Percentiles rank a stretch among this genome's conserved stretches.
These are phyloP conservation scores for Ophthalmotilapia sp. DNA, from an alignment of 2,113 vertebrate genomes.

Conservation along the genomic window DNA sequence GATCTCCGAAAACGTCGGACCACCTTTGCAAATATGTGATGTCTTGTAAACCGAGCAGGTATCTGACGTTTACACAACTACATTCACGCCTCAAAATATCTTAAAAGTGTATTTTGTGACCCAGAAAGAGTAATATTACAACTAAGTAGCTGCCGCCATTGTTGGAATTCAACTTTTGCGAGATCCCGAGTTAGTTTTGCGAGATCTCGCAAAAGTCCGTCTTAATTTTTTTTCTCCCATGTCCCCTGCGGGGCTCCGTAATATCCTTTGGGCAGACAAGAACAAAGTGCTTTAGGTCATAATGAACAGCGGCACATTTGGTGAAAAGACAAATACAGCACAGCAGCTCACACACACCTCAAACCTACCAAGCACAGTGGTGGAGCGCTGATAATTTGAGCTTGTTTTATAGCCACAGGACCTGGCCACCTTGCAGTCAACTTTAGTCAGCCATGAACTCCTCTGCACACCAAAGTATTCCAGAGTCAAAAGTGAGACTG, in stretches of 20 bases:
- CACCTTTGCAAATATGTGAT: too few relatives aligned
- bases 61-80: too few relatives aligned
- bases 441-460: neutral
- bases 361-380: neutral
- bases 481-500: neutral
- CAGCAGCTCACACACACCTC: neutral
- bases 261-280: neutral
- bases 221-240: too few relatives aligned
- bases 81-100: too few relatives aligned
- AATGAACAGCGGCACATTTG: rapidly evolving
- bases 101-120: too few relatives aligned
- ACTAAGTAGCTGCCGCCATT: too few relatives aligned
- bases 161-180: too few relatives aligned
- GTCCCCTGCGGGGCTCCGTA: neutral
- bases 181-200: too few relatives aligned
- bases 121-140: too few relatives aligned
- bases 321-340: neutral
- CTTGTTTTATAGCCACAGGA: neutral
- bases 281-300: neutral
- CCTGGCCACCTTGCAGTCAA: rapidly evolving
- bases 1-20: too few relatives aligned
- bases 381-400: neutral
- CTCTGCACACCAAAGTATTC: neutral
- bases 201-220: too few relatives aligned
- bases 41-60: too few relatives aligned